phyloP scores from a whole-genome alignment of 2,113 vertebrate species.

The Ceratotherium simum region DNA sequence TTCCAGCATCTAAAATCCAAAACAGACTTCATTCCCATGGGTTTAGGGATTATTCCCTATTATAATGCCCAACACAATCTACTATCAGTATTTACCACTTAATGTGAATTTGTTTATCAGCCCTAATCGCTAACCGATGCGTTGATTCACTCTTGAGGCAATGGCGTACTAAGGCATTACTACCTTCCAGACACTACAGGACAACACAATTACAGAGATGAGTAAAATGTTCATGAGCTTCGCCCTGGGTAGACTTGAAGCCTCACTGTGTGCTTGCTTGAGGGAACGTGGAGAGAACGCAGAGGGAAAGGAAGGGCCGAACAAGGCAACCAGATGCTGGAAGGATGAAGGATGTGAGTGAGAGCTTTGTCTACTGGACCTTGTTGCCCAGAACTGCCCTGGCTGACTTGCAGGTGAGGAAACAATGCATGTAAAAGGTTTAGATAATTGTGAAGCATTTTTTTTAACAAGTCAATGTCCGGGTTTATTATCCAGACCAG shows the following conservation, averaged over 20 bases:
- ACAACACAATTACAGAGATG: neutral
- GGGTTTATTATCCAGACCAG: neutral
- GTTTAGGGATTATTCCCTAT: conserved; percentile 1
- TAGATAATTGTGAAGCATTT: neutral
- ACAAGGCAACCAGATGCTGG: neutral
- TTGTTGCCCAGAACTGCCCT: neutral
- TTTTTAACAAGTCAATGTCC: neutral
- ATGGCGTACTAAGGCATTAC: neutral
- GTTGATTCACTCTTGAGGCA: neutral
- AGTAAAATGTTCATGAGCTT: neutral
- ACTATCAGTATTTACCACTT: neutral
- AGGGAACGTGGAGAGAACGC: neutral
- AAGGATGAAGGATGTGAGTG: neutral
- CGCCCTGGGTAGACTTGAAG: neutral
- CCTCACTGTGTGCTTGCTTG: neutral
- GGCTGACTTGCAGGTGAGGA: neutral
- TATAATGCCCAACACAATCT: neutral
- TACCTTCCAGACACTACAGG: neutral
- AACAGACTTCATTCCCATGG: neutral
- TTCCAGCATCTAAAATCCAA: conserved; percentile 31
- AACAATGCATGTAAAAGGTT: neutral
- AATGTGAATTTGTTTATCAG: conserved; percentile 35
- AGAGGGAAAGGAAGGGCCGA: neutral
- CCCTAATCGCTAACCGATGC: neutral
- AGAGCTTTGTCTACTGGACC: neutral